These are phyloP conservation scores for Drepana falcataria DNA, from an alignment of 2,888 invertebrate species.

Conservation along the genomic window DNA sequence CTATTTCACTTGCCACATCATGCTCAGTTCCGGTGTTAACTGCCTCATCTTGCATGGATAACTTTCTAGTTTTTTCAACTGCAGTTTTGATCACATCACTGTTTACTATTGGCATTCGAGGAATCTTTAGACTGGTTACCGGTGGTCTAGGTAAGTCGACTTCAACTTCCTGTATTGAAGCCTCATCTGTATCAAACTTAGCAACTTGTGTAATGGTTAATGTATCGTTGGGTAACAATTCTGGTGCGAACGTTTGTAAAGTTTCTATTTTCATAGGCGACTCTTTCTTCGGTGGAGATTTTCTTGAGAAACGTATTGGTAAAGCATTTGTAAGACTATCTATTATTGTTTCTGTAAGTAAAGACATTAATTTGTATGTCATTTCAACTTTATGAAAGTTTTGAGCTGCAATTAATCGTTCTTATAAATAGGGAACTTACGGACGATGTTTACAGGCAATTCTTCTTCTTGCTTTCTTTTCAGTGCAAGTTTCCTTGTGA, in stretches of 20 bases:
- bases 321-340: slow-evolving; percentile 60
- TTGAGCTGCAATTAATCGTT: not conserved
- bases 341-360: slow-evolving; percentile 54
- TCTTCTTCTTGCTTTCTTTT: slow-evolving; percentile 51
- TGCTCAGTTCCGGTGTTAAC: slow-evolving; percentile 53
- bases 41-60: slow-evolving; percentile 40
- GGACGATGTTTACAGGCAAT: slow-evolving; percentile 48
- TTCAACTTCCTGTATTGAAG: slow-evolving; percentile 17
- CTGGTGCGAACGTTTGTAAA: slow-evolving; percentile 51
- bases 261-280: slow-evolving; percentile 52
- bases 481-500: slow-evolving; percentile 51
- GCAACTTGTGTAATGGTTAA: slow-evolving; percentile 25
- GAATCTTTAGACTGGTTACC: slow-evolving; percentile 40
- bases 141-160: slow-evolving; percentile 12
- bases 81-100: slow-evolving; percentile 55
- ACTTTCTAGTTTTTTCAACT: slow-evolving; percentile 27
- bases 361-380: not conserved
- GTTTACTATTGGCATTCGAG: slow-evolving; percentile 61
- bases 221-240: slow-evolving; percentile 47
- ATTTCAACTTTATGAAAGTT: too few relatives aligned
- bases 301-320: slow-evolving; percentile 49
- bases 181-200: slow-evolving; percentile 11
- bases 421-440: slow-evolving; percentile 37
- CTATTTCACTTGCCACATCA: slow-evolving; percentile 59
- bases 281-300: slow-evolving; percentile 37